Evolutionary conservation across 2,888 invertebrate genomes (phyloP).

Genomic region (Apeira syringaria): DNA sequence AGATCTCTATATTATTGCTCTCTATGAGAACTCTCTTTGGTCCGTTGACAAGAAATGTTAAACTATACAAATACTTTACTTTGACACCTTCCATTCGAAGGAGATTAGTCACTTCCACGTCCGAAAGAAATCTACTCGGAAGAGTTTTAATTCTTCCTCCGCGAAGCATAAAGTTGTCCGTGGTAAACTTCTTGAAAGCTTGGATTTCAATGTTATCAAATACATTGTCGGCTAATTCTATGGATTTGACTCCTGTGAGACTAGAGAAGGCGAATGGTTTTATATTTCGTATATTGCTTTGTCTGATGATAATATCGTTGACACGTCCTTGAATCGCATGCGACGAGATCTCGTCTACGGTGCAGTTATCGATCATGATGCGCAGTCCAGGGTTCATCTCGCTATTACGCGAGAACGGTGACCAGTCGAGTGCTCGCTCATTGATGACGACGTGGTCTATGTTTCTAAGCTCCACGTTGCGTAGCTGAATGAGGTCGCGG

Average conservation of each 20-base stretch:
- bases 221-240: conserved; percentile 85
- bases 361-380: conserved; percentile 74
- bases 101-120: conserved; percentile 87
- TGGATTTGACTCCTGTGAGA: conserved; percentile 85
- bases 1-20: conserved; percentile 80
- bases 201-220: conserved; percentile 86
- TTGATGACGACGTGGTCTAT: conserved; percentile 85
- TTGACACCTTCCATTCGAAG: conserved; percentile 86
- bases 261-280: conserved; percentile 90
- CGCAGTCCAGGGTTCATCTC: conserved; percentile 85
- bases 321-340: conserved; percentile 89
- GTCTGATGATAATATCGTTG: conserved; percentile 86
- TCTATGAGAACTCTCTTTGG: conserved; percentile 85
- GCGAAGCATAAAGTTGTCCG: conserved; percentile 85
- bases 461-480: conserved; percentile 85
- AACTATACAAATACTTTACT: conserved; percentile 86
- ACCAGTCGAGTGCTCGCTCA: conserved; percentile 85
- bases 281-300: conserved; percentile 84
- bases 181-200: conserved; percentile 91
- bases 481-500: conserved; percentile 83
- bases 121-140: conserved; percentile 89
- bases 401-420: conserved; percentile 82
- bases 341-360: conserved; percentile 80
- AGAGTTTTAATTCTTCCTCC: conserved; percentile 84
- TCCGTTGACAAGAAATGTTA: conserved; percentile 87